phyloP scores from a whole-genome alignment of 37 sponge, comb jelly and placozoan genomes.

The Axinella damicornis region DNA sequence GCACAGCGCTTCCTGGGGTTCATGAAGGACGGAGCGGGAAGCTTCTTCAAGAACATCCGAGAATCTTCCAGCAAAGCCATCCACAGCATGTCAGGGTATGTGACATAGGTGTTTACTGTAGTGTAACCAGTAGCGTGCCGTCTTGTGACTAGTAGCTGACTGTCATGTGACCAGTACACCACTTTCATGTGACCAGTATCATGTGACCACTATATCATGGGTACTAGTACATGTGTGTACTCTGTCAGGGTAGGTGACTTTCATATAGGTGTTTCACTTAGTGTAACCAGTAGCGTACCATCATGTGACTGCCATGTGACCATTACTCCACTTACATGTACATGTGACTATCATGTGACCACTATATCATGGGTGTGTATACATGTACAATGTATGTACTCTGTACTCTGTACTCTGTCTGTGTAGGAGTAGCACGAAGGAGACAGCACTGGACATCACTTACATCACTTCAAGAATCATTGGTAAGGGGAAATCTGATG shows the following conservation, averaged over 20 bases:
- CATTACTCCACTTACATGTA: too few species aligned
- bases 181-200: background rate
- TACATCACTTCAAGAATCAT: constrained; percentile 84
- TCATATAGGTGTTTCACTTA: too few species aligned
- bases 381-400: too few species aligned
- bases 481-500: constrained; percentile 44
- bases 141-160: too few species aligned
- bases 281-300: too few species aligned
- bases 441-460: constrained; percentile 49
- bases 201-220: background rate
- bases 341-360: background rate
- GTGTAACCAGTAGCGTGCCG: too few species aligned
- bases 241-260: too few species aligned
- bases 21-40: constrained; percentile 86
- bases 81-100: constrained; percentile 50
- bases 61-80: constrained; percentile 83
- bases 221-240: too few species aligned
- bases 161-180: background rate
- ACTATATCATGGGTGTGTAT: too few species aligned
- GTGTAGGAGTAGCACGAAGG: background rate
- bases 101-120: background rate
- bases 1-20: constrained; percentile 80
- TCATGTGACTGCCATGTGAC: background rate
- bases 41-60: constrained; percentile 83
- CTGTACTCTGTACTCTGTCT: too few species aligned